A percentile compares a stretch with the other conserved stretches of the same genome.
Evolutionary conservation across 2,797 vertebrate species (phyloP).

Genomic region (Poeciliopsis gracilis): DNA sequence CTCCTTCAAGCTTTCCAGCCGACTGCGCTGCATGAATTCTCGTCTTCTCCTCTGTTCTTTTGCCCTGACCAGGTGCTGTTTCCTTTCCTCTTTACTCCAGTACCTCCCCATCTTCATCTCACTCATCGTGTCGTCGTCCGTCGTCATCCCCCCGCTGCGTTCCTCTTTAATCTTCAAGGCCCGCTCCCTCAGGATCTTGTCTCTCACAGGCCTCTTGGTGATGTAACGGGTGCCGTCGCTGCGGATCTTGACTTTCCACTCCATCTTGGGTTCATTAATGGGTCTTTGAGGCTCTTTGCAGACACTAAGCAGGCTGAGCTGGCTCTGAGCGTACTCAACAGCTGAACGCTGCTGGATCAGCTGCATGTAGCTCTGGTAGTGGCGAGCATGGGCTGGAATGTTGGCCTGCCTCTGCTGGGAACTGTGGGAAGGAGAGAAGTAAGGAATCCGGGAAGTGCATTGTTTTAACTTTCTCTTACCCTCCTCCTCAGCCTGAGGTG

Average conservation of each 20-base stretch:
- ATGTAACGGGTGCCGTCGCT: constrained; percentile 96
- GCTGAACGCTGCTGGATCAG: constrained; percentile 95
- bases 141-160: constrained; percentile 93
- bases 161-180: constrained; percentile 98
- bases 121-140: constrained; percentile 94
- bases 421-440: constrained; percentile 91
- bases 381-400: constrained; percentile 91
- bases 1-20: constrained; percentile 91
- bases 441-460: constrained; percentile 82
- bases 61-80: constrained; percentile 92
- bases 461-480: constrained; percentile 72
- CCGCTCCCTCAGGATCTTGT: constrained; percentile 93
- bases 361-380: constrained; percentile 98
- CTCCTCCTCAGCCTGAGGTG: constrained; percentile 76
- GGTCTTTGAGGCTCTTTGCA: constrained; percentile 85
- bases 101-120: constrained; percentile 99
- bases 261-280: constrained; percentile 88
- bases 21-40: constrained; percentile 96
- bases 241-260: constrained; percentile 97
- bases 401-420: constrained; percentile 86
- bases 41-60: constrained; percentile 92
- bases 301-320: constrained; percentile 91
- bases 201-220: constrained; percentile 94
- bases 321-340: constrained; percentile 93
- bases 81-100: constrained; percentile 97